These are phyloP conservation scores for Mustelus asterias DNA, from an alignment of 2,113 vertebrate genomes.

Conservation along the genomic window DNA sequence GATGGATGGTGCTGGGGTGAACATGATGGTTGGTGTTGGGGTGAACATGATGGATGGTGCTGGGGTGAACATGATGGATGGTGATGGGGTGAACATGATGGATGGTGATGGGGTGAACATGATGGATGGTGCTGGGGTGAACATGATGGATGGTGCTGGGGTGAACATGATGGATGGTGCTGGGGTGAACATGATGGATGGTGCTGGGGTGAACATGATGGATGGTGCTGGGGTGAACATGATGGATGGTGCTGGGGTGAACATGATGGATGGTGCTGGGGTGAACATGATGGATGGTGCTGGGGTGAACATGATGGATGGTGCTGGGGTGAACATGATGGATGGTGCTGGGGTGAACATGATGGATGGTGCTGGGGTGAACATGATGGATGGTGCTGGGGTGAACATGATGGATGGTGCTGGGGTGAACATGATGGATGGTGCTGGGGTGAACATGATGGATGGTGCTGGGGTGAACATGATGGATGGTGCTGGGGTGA, in stretches of 20 bases:
- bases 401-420: not conserved
- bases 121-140: not conserved
- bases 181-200: not conserved
- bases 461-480: not conserved
- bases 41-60: not conserved
- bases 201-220: not conserved
- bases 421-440: not conserved
- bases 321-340: not conserved
- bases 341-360: not conserved
- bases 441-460: not conserved
- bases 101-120: not conserved
- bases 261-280: too few species aligned
- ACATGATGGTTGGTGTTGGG: not conserved
- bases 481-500: not conserved
- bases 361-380: not conserved
- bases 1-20: not conserved
- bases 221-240: not conserved
- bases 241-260: not conserved
- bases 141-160: too few species aligned
- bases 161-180: not conserved
- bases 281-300: not conserved
- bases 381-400: too few species aligned
- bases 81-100: not conserved
- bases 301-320: not conserved
- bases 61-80: not conserved